Evolutionary conservation across 53 echinoderm and acorn worm genomes (phyloP).

Genomic region (Mesocentrotus franciscanus): DNA sequence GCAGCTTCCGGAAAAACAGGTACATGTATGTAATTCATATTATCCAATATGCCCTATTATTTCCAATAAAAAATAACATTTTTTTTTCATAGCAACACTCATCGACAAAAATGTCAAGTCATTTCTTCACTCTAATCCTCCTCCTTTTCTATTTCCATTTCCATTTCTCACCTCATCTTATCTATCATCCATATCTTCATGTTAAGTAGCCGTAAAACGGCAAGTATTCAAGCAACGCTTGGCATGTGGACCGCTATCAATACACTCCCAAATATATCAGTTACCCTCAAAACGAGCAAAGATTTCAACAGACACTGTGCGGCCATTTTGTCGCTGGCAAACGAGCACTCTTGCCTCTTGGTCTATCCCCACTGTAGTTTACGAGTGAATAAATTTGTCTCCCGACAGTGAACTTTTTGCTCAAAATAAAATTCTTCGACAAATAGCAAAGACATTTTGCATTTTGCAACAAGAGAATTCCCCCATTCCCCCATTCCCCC

Average conservation of each 20-base stretch:
- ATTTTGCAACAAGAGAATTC: too few species aligned
- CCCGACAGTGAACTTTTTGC: neutral
- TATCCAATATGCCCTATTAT: too few species aligned
- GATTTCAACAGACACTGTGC: constrained; percentile 3
- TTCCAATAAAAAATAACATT: neutral
- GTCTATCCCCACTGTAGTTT: neutral
- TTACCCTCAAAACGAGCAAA: constrained; percentile 14
- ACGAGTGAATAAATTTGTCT: neutral
- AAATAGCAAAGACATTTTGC: neutral
- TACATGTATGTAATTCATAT: neutral
- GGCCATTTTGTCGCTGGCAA: neutral
- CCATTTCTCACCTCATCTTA: neutral
- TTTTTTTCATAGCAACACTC: neutral
- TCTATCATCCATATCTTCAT: neutral
- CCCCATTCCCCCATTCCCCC: too few species aligned
- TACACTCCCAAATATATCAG: neutral
- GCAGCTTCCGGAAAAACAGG: neutral
- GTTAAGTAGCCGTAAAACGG: constrained; percentile 23
- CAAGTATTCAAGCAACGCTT: neutral
- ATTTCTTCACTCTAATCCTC: neutral
- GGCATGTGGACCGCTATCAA: neutral
- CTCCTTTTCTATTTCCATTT: neutral
- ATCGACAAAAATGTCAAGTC: neutral
- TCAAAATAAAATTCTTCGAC: neutral
- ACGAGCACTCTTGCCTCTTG: constrained; percentile 35